Evolutionary conservation across 2,797 vertebrate genomes (phyloP).

Genomic region (Poliocrania exsul): DNA sequence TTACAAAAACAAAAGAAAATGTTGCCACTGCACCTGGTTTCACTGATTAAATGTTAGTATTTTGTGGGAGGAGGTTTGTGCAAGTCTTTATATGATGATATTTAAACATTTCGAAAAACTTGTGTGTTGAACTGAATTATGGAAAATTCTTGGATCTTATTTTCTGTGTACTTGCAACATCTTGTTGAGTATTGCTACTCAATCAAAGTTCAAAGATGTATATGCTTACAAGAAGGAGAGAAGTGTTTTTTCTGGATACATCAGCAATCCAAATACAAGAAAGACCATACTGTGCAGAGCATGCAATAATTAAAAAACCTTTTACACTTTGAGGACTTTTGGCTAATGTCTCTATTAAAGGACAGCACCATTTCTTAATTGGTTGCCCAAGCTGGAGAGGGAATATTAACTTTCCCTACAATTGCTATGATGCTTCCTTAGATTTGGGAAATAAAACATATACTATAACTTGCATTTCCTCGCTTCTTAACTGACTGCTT

Average conservation of each 20-base stretch:
- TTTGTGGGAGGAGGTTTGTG: accelerated
- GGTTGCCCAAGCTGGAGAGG: neutral
- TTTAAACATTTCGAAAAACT: neutral
- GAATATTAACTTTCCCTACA: neutral
- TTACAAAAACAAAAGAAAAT: neutral
- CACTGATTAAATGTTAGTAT: neutral
- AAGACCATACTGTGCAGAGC: neutral
- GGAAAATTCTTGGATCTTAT: neutral
- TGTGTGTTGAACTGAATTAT: neutral
- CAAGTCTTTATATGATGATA: neutral
- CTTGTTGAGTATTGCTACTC: neutral
- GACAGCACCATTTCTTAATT: neutral
- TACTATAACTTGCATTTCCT: neutral
- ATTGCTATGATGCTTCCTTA: neutral
- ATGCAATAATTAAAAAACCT: neutral
- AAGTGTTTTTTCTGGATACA: neutral
- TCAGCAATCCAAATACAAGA: neutral
- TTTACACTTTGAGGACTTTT: neutral
- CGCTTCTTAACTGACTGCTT: neutral
- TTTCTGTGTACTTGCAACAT: neutral
- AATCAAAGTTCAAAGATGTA: neutral
- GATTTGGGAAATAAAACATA: neutral
- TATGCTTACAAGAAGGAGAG: neutral
- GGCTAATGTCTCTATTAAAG: neutral
- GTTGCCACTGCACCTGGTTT: neutral